Percentiles rank a stretch among this genome's conserved stretches.
Conservation (phyloP, 2,888 invertebrate species). For the Acrobasis repandana region DNA sequence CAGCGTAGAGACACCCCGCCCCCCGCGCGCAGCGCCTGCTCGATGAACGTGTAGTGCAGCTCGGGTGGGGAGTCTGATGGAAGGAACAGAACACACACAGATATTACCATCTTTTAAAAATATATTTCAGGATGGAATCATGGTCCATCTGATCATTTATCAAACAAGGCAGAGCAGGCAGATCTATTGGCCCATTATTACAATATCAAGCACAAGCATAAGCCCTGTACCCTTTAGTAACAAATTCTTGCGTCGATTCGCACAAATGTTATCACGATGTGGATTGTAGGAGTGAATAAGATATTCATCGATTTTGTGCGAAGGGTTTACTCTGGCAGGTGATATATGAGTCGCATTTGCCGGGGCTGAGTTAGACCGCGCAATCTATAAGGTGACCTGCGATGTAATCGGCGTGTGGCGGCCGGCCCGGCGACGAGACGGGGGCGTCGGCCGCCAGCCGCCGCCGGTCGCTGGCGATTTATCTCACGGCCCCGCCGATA, state of each 20-base stretch:
- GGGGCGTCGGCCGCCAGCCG: background rate
- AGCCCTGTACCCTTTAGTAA: too few species aligned
- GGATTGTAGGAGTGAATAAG: background rate
- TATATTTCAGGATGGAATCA: too few species aligned
- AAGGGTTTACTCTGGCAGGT: constrained; percentile 2
- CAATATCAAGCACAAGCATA: background rate
- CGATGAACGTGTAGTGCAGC: constrained; percentile 91
- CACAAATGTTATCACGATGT: background rate
- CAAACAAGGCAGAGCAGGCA: too few species aligned
- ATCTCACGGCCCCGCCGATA: background rate
- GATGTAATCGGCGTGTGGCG: constrained; percentile 5
- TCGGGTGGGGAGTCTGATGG: constrained; percentile 88
- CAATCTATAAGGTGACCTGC: background rate
- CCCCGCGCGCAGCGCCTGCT: constrained; percentile 86
- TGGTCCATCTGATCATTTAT: too few species aligned
- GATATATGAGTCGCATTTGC: background rate
- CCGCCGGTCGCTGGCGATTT: background rate
- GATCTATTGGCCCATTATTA: background rate
- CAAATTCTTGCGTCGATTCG: background rate
- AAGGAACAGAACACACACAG: background rate
- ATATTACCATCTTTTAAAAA: too few species aligned
- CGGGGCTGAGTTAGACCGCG: background rate
- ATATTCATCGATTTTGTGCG: constrained; percentile 8
- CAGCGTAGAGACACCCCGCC: constrained; percentile 89
- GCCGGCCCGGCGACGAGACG: background rate